Evolutionary conservation across 2,797 vertebrate species (phyloP), one percentile per base, ranked within the genome.

Genomic region (Columba guinea): DNA sequence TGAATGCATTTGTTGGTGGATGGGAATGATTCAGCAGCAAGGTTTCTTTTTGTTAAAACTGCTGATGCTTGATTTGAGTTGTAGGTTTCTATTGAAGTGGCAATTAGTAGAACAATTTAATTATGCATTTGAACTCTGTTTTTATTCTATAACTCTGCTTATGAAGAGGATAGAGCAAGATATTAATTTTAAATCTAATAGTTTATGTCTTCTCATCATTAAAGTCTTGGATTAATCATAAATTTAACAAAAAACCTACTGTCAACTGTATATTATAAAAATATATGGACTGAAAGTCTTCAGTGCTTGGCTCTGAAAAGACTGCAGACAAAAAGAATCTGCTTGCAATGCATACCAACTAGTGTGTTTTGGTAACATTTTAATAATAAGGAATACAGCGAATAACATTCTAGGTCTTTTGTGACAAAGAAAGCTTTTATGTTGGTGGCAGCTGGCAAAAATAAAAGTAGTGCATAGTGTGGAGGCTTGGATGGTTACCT

Each of bases 321-420:
- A 37, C 46, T 55, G 14, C 65, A 96, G 93, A 94, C 94, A 95
- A 95, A 95, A 96, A 95, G 87, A 97, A 95, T 92, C 89, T 96
- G 58, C 92, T 91, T 93, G 87, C 92, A 55, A 52, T 83, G 62
- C 71, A 26, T 93, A 32, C 13, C 62, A 83, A 37, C 32, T 64
- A 51, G 24, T 53, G 20, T 92, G 64, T 90, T 79, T 92, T 68
- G 59, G 21, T 69, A 86, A 55, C n/a, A 48, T 37, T 65, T 89
- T 30, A 63, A 67, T 67, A 70, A 55, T 17, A 34, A 87, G 11
- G 10, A 84, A 60, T 86, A 76, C 5, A 32, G 10, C 32, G 13
- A 39, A 27, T 53, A 71, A 48, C 10, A n/a, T 46, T 74, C 32
- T 37, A 71, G 21, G 49, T 89, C 19, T 82, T 26, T 22, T 3